Evolutionary conservation across 2,113 vertebrate species (phyloP).

Genomic region (Myotis lucifugus): DNA sequence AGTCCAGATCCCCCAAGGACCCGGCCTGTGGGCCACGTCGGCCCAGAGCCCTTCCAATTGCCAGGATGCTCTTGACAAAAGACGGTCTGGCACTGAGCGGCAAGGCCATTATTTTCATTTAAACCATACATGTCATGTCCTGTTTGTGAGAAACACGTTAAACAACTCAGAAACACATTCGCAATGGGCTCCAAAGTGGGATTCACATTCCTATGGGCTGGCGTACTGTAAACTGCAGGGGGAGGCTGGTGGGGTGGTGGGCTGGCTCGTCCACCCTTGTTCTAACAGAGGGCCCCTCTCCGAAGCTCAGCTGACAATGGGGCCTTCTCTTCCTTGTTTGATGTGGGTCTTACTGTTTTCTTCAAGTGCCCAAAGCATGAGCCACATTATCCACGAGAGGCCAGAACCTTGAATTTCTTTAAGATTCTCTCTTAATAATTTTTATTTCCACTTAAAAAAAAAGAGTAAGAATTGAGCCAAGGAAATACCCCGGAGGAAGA

Average conservation of each 20-base stretch:
- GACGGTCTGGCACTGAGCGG: slow-evolving; percentile 71
- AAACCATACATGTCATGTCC: slow-evolving; percentile 83
- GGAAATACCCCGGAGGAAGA: neutral
- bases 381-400: neutral
- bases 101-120: slow-evolving; percentile 79
- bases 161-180: slow-evolving; percentile 80
- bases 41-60: slow-evolving; percentile 62
- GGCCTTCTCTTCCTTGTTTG: neutral
- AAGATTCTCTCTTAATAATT: slow-evolving; percentile 1
- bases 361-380: neutral
- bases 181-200: slow-evolving; percentile 61
- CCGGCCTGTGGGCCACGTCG: slow-evolving; percentile 53
- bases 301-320: neutral
- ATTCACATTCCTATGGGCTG: slow-evolving; percentile 78
- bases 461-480: neutral
- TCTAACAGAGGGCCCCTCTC: neutral
- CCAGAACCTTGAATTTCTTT: slow-evolving; percentile 15
- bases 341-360: neutral
- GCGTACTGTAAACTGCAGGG: slow-evolving; percentile 70
- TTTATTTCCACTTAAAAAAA: slow-evolving; percentile 15
- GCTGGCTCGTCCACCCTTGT: neutral
- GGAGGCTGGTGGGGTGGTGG: neutral
- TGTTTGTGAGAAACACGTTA: slow-evolving; percentile 82
- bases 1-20: slow-evolving; percentile 73
- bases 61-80: slow-evolving; percentile 77